A percentile compares a stretch with the other conserved stretches of the same genome.
These are phyloP conservation scores for Smittia aterrima DNA, from an alignment of 2,888 invertebrate species.

Conservation along the genomic window DNA sequence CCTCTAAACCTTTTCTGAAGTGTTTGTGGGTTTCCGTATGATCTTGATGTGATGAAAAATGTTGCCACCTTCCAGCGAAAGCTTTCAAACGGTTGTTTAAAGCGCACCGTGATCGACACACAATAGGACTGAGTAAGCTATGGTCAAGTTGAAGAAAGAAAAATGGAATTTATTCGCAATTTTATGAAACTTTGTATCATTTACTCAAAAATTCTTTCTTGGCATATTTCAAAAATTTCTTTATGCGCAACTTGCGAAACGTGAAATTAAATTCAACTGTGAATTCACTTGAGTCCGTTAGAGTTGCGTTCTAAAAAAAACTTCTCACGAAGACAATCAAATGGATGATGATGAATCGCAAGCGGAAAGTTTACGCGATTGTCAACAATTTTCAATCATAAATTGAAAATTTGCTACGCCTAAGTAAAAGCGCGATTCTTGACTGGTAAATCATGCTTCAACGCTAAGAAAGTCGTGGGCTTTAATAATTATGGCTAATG, in stretches of 20 bases:
- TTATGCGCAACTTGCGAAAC: neutral
- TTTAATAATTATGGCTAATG: constrained; percentile 18
- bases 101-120: neutral
- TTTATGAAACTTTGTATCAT: neutral
- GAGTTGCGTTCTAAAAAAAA: too few species aligned
- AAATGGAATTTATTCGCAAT: neutral
- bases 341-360: neutral
- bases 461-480: neutral
- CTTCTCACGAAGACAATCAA: neutral
- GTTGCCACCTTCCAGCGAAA: neutral
- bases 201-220: neutral
- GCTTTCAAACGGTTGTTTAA: neutral
- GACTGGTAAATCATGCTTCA: neutral
- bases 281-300: neutral
- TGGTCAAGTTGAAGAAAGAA: neutral
- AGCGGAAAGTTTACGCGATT: neutral
- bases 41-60: neutral
- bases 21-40: neutral
- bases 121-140: neutral
- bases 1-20: constrained; percentile 13
- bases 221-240: neutral
- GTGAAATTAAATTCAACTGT: neutral
- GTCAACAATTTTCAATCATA: constrained; percentile 39
- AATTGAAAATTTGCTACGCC: constrained; percentile 27
- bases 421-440: neutral